These are phyloP conservation scores for fruit fly (Drosophila melanogaster) DNA, from an alignment of 1,140 invertebrate species.

Conservation along the genomic window DNA sequence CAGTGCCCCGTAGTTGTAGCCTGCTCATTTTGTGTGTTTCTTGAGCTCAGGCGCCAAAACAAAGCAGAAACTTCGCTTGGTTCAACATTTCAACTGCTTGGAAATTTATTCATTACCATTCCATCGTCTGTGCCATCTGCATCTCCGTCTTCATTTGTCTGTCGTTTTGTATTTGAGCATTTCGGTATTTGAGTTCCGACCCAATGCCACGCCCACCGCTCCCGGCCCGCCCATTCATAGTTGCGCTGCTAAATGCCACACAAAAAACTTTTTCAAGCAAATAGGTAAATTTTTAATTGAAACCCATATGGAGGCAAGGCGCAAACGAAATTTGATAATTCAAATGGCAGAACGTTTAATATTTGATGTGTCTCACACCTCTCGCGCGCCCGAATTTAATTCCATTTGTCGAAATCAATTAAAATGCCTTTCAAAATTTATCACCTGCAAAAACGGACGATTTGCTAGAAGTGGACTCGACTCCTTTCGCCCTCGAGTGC, in stretches of 20 bases:
- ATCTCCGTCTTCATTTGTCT: constrained; percentile 47
- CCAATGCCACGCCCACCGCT: not conserved
- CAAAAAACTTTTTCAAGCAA: constrained; percentile 42
- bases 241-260: constrained; percentile 20
- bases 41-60: constrained; percentile 66
- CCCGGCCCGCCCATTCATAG: no score
- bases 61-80: constrained; percentile 63
- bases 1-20: constrained; percentile 26
- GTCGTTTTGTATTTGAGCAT: constrained; percentile 66
- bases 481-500: constrained; percentile 54
- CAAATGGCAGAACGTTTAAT: constrained; percentile 56
- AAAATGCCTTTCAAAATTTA: constrained; percentile 68
- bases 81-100: constrained; percentile 76
- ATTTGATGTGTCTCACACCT: constrained; percentile 45
- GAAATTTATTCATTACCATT: constrained; percentile 70
- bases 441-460: constrained; percentile 63
- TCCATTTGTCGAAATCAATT: constrained; percentile 68
- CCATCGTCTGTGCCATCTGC: not conserved
- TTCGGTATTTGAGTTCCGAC: constrained; percentile 65
- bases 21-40: constrained; percentile 52
- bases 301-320: constrained; percentile 44
- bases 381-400: constrained; percentile 37
- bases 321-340: constrained; percentile 53
- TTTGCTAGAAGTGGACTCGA: constrained; percentile 40
- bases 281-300: constrained; percentile 75